Conservation (phyloP, 2,797 vertebrate genomes). For the Brotula barbata region DNA sequence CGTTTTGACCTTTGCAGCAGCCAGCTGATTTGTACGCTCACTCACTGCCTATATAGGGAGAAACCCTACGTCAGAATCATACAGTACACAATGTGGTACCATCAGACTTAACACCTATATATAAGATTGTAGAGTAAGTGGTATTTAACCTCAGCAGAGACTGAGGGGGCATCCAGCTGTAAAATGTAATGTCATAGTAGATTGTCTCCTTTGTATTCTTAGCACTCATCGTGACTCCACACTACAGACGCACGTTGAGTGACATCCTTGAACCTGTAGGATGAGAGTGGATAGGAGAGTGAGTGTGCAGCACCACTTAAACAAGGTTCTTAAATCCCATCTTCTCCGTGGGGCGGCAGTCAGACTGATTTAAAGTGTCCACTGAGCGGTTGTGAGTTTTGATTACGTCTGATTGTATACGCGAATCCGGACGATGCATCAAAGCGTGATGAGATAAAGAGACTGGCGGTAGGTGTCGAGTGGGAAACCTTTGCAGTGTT, state of each 20-base stretch:
- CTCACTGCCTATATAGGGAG: too few species aligned
- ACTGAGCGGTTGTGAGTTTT: constrained; percentile 18
- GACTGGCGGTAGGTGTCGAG: too few species aligned
- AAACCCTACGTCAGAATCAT: too few species aligned
- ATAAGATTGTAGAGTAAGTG: neutral
- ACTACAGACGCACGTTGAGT: constrained; percentile 1
- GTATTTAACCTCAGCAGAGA: neutral
- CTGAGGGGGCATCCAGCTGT: neutral
- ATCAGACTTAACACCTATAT: too few species aligned
- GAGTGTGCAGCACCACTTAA: constrained; percentile 15
- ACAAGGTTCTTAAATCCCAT: constrained; percentile 14
- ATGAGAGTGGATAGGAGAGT: constrained; percentile 7
- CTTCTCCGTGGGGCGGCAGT: constrained; percentile 14
- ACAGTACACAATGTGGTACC: too few species aligned
- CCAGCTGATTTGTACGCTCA: too few species aligned
- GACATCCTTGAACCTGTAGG: neutral
- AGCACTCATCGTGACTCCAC: too few species aligned
- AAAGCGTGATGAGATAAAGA: too few species aligned
- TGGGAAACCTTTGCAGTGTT: too few species aligned
- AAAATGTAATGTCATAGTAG: too few species aligned
- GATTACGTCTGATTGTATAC: neutral
- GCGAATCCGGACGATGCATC: constrained; percentile 1
- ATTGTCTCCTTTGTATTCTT: too few species aligned
- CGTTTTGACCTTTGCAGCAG: too few species aligned
- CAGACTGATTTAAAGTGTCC: constrained; percentile 21